phyloP scores from a whole-genome alignment of 2,113 vertebrate species.

The Mormyrus iriodes region DNA sequence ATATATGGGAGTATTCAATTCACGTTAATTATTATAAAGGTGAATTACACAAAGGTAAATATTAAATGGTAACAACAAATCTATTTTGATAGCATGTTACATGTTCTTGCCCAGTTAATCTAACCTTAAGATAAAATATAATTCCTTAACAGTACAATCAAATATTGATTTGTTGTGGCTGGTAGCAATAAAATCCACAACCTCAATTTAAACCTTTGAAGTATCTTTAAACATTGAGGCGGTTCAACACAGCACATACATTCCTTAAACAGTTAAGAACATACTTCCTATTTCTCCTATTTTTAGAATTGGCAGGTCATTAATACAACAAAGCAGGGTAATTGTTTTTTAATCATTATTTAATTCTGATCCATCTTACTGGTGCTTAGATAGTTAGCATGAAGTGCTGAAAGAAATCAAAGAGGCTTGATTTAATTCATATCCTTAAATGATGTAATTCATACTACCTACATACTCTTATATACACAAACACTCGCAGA shows the following conservation, averaged over 20 bases:
- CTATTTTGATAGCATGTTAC: not conserved
- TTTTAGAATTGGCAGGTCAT: not conserved
- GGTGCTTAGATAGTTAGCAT: not conserved
- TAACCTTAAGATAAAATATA: not conserved
- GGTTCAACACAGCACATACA: not conserved
- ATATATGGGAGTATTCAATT: not conserved
- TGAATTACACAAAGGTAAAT: not conserved
- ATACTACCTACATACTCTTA: not conserved
- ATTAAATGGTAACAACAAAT: not conserved
- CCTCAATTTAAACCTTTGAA: not conserved
- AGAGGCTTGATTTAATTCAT: not conserved
- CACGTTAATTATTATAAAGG: not conserved
- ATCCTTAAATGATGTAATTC: not conserved
- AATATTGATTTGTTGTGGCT: conserved; percentile 4
- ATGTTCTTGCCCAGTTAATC: not conserved
- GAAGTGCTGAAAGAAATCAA: not conserved
- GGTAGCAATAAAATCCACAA: not conserved
- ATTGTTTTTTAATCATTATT: conserved; percentile 10
- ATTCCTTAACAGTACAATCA: not conserved
- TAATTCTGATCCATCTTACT: not conserved
- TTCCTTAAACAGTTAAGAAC: not conserved
- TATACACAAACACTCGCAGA: not conserved
- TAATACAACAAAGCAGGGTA: not conserved
- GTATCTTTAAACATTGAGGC: not conserved
- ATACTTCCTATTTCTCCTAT: not conserved